A percentile compares a stretch with the other conserved stretches of the same genome.
Evolutionary conservation across 1,140 invertebrate species (phyloP).

Genomic region (Holcopasites calliopsidis): DNA sequence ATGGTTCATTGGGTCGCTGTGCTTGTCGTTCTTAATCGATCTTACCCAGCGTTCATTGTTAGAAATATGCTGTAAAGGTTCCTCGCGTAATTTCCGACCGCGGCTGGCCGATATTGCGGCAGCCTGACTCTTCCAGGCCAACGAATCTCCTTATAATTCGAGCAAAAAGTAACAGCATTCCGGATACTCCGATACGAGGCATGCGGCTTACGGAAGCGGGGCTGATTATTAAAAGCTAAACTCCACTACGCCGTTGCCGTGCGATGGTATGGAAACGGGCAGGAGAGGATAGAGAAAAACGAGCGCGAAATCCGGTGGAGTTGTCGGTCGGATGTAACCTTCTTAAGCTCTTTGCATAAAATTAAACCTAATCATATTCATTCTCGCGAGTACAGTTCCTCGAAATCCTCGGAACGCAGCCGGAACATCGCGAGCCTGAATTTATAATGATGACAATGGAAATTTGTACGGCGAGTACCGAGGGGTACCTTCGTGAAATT

Average conservation of each 20-base stretch:
- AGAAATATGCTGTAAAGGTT: not conserved
- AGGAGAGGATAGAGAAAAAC: not conserved
- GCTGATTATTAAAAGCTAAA: slow-evolving; percentile 57
- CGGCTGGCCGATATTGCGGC: not conserved
- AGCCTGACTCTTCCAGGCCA: slow-evolving; percentile 22
- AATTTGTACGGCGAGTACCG: slow-evolving; percentile 36
- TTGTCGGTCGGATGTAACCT: not conserved
- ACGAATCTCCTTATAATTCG: slow-evolving; percentile 36
- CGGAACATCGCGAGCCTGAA: slow-evolving; percentile 20
- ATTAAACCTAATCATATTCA: slow-evolving; percentile 48
- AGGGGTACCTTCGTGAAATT: slow-evolving; percentile 12
- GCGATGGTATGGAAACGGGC: not conserved
- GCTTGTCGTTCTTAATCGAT: too few species aligned
- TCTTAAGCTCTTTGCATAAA: slow-evolving; percentile 49
- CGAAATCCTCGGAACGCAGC: slow-evolving; percentile 32
- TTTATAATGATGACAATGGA: slow-evolving; percentile 44
- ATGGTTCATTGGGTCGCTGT: not conserved
- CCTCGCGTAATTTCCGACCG: not conserved
- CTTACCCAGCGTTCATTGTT: not conserved
- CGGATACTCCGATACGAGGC: slow-evolving; percentile 11
- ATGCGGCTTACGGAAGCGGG: slow-evolving; percentile 12
- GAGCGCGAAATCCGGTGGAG: not conserved
- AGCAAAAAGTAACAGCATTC: slow-evolving; percentile 3
- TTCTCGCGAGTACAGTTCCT: slow-evolving; percentile 22
- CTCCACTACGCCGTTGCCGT: not conserved